These are phyloP conservation scores for Clupea harengus DNA, from an alignment of 2,113 vertebrate species.

Conservation along the genomic window DNA sequence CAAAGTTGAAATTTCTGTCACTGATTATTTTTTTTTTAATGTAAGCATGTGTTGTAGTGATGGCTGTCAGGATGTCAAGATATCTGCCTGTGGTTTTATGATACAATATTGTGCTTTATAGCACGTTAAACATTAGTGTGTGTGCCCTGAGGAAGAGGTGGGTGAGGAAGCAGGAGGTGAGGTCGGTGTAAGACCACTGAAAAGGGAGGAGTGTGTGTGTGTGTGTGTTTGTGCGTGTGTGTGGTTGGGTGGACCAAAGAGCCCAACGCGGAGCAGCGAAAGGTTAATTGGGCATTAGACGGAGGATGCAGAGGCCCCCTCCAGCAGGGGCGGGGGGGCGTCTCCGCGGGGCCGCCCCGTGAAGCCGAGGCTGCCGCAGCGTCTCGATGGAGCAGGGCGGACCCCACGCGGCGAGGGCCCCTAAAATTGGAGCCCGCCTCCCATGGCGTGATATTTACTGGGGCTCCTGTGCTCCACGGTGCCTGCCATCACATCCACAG, in stretches of 20 bases:
- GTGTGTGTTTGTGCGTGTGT: conserved; percentile 34
- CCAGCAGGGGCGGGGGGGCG: not conserved
- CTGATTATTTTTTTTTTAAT: not conserved
- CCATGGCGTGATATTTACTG: conserved; percentile 66
- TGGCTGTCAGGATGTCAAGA: not conserved
- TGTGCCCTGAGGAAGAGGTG: not conserved
- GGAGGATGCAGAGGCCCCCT: conserved; percentile 50
- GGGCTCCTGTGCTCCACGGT: conserved; percentile 23
- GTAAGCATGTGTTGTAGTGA: not conserved
- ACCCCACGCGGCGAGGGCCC: conserved; percentile 37
- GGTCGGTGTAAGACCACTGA: not conserved
- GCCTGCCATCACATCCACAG: conserved; percentile 30
- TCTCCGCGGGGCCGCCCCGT: conserved; percentile 49
- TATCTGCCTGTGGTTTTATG: not conserved
- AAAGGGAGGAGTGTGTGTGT: conserved; percentile 1
- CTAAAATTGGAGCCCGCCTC: conserved; percentile 57
- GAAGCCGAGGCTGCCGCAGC: conserved; percentile 60
- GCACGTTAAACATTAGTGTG: not conserved
- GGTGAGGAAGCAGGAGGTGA: no score
- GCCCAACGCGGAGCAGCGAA: conserved; percentile 57
- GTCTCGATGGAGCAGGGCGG: conserved; percentile 36
- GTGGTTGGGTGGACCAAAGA: conserved; percentile 12
- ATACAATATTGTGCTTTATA: not conserved
- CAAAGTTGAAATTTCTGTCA: not conserved
- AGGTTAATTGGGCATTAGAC: conserved; percentile 80